Conservation (phyloP, 2,113 vertebrate genomes). For the Atlantisia rogersi region DNA sequence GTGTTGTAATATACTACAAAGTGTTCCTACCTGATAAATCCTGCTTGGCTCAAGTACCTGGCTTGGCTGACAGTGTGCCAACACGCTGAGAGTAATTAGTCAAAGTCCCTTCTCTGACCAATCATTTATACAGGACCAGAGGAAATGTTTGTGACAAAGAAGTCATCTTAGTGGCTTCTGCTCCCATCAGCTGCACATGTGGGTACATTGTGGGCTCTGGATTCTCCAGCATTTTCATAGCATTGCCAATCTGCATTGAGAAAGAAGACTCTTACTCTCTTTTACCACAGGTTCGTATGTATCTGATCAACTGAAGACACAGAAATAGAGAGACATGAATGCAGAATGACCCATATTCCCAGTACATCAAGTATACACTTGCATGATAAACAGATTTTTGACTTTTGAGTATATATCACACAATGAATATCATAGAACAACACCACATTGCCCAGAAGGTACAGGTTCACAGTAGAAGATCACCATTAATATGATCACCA, state of each 20-base stretch:
- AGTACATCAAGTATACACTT: background rate
- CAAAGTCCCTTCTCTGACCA: background rate
- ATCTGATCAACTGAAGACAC: background rate
- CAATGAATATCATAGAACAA: background rate
- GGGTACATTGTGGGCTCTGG: background rate
- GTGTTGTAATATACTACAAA: background rate
- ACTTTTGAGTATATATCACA: background rate
- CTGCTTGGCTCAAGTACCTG: constrained; percentile 9
- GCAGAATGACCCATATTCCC: background rate
- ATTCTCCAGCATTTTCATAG: background rate
- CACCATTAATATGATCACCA: background rate
- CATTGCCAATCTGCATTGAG: background rate
- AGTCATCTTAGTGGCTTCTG: background rate
- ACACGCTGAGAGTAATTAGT: background rate
- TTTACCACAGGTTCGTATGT: background rate
- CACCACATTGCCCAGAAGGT: background rate
- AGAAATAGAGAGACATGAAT: background rate
- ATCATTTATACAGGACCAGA: background rate
- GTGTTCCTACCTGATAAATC: constrained; percentile 48
- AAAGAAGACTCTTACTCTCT: background rate
- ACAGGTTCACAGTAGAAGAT: background rate
- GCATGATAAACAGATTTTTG: background rate
- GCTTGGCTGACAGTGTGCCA: background rate
- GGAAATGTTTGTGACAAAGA: background rate
- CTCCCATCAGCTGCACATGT: background rate